Evolutionary conservation across 2,888 invertebrate species (phyloP).

Genomic region (Yponomeuta cagnagella): DNA sequence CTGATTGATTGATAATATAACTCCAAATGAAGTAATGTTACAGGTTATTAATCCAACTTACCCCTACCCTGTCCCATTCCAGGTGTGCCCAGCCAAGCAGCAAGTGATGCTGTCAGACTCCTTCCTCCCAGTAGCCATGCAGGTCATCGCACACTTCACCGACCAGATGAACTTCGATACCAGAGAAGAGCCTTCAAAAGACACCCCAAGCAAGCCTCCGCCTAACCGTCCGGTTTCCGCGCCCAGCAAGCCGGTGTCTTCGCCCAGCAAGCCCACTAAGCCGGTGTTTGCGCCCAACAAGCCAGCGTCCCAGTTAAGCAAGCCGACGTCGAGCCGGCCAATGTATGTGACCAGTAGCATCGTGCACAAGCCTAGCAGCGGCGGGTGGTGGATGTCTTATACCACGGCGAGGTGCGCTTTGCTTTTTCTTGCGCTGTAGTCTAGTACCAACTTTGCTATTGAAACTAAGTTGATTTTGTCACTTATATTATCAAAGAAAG

Average conservation of each 20-base stretch:
- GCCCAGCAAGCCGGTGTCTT: conserved; percentile 24
- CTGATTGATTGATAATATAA: no score
- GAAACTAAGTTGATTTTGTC: no score
- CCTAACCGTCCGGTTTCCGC: background rate
- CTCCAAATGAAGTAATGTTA: no score
- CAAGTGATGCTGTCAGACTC: conserved; percentile 75
- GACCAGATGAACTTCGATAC: conserved; percentile 77
- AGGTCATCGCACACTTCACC: conserved; percentile 77
- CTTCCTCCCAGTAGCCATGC: conserved; percentile 81
- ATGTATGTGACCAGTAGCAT: conserved; percentile 24
- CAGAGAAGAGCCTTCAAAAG: conserved; percentile 46
- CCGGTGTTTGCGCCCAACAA: conserved; percentile 30
- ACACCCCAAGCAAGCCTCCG: conserved; percentile 50
- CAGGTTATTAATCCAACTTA: background rate
- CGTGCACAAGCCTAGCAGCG: conserved; percentile 17
- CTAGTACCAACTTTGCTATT: background rate
- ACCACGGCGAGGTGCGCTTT: conserved; percentile 39
- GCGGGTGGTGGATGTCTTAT: conserved; percentile 44
- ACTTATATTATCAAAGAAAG: no score
- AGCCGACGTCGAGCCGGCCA: conserved; percentile 11
- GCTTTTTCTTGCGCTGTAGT: conserved; percentile 14
- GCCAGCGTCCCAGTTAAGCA: conserved; percentile 17
- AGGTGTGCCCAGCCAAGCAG: conserved; percentile 59
- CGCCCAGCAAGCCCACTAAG: conserved; percentile 25
- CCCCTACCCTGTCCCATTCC: conserved; percentile 24